Conservation (phyloP, 1,140 invertebrate genomes). For the Rhyacophila brunnea region DNA sequence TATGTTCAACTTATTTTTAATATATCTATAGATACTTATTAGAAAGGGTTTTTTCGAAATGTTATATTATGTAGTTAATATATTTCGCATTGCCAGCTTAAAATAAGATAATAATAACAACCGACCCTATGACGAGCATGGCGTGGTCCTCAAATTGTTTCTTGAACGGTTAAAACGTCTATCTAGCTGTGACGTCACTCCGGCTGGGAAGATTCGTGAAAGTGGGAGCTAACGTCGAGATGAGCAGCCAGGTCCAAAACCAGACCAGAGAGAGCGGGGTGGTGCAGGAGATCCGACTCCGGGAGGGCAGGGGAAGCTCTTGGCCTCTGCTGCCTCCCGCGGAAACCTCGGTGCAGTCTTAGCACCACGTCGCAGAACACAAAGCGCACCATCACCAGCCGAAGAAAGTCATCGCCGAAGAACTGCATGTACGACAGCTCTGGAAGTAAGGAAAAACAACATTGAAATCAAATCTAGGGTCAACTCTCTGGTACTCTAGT, state of each 20-base stretch:
- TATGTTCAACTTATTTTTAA: too few species aligned
- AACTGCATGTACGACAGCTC: constrained; percentile 82
- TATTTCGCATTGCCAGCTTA: too few species aligned
- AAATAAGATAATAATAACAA: too few species aligned
- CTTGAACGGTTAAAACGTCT: not conserved
- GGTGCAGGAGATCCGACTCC: constrained; percentile 85
- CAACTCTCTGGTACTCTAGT: too few species aligned
- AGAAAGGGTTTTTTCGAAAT: too few species aligned
- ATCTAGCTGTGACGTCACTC: too few species aligned
- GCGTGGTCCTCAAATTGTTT: not conserved
- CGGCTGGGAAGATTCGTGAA: constrained; percentile 54
- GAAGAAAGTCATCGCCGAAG: constrained; percentile 91
- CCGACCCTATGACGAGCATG: not conserved
- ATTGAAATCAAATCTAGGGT: too few species aligned
- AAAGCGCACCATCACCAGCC: constrained; percentile 83
- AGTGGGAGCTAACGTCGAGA: constrained; percentile 77
- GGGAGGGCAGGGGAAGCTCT: constrained; percentile 83
- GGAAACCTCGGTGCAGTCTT: constrained; percentile 78
- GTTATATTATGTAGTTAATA: too few species aligned
- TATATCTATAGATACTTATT: too few species aligned
- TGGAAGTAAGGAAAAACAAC: constrained; percentile 50
- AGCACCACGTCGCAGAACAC: constrained; percentile 91
- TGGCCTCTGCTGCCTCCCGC: constrained; percentile 80
- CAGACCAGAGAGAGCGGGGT: constrained; percentile 76
- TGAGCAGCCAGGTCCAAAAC: constrained; percentile 80